A percentile compares a stretch with the other conserved stretches of the same genome.
Evolutionary conservation across 2,113 vertebrate species (phyloP).

Genomic region (Eubucco bourcierii): DNA sequence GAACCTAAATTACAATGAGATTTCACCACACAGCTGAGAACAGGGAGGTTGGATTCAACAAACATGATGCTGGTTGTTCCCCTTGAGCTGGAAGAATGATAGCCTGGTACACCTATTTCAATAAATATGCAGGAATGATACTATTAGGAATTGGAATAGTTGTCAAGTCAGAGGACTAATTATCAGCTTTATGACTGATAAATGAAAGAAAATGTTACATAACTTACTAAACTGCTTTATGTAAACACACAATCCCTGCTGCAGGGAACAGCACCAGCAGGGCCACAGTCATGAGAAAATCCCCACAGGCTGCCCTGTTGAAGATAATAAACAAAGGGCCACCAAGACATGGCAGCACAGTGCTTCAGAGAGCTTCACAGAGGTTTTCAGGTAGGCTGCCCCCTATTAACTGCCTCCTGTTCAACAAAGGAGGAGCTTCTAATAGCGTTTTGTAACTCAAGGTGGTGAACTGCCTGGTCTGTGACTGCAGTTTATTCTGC

Average conservation of each 20-base stretch:
- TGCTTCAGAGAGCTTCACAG: not conserved
- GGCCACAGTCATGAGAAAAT: not conserved
- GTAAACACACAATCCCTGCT: not conserved
- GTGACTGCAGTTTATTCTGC: not conserved
- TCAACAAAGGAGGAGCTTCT: not conserved
- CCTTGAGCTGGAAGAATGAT: not conserved
- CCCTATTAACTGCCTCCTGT: not conserved
- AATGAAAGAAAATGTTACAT: not conserved
- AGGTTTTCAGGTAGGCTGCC: not conserved
- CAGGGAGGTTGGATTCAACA: not conserved
- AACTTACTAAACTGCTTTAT: conserved; percentile 7
- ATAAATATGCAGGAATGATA: not conserved
- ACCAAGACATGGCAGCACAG: not conserved
- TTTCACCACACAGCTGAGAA: not conserved
- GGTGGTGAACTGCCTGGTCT: not conserved
- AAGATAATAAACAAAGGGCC: not conserved
- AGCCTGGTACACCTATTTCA: not conserved
- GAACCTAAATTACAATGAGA: not conserved
- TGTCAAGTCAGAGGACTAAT: not conserved
- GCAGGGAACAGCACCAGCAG: not conserved
- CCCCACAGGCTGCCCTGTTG: not conserved
- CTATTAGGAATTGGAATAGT: not conserved
- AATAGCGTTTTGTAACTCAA: not conserved
- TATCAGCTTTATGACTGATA: conserved; percentile 29
- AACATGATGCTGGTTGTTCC: not conserved